phyloP scores from a whole-genome alignment of 2,797 vertebrate genomes.

The Eulemur albifrons region DNA sequence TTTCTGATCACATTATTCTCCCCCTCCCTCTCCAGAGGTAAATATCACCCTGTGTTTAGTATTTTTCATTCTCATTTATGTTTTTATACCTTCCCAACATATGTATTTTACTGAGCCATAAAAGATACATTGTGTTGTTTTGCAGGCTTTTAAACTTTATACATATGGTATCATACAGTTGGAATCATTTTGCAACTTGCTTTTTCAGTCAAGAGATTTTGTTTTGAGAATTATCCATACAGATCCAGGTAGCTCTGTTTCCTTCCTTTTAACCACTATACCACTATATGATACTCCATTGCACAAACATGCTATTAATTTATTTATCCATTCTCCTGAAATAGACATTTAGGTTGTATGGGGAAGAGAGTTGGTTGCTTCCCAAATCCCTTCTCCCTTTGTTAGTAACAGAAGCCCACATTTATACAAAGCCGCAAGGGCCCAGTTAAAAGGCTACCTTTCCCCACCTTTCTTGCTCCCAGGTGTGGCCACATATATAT shows the following conservation, averaged over 20 bases:
- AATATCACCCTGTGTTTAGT: not conserved
- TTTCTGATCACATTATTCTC: not conserved
- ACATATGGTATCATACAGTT: not conserved
- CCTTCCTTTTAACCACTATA: not conserved
- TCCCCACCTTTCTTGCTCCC: not conserved
- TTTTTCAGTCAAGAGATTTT: not conserved
- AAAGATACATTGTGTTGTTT: not conserved
- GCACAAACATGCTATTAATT: not conserved
- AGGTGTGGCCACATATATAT: not conserved
- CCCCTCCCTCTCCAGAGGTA: not conserved
- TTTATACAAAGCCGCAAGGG: not conserved
- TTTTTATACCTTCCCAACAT: not conserved
- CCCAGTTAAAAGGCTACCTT: not conserved
- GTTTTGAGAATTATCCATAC: not conserved
- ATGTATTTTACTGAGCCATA: not conserved
- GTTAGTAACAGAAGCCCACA: not conserved
- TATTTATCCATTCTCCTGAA: not conserved
- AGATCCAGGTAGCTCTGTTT: not conserved
- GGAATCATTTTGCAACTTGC: not conserved
- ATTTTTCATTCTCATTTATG: not conserved
- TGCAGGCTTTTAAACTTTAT: slow-evolving; percentile 12
- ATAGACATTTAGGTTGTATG: not conserved
- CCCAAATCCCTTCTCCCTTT: not conserved
- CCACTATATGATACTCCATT: not conserved
- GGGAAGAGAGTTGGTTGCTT: not conserved